Evolutionary conservation across 2,888 invertebrate genomes (phyloP).

Genomic region (Conchocele bisecta): DNA sequence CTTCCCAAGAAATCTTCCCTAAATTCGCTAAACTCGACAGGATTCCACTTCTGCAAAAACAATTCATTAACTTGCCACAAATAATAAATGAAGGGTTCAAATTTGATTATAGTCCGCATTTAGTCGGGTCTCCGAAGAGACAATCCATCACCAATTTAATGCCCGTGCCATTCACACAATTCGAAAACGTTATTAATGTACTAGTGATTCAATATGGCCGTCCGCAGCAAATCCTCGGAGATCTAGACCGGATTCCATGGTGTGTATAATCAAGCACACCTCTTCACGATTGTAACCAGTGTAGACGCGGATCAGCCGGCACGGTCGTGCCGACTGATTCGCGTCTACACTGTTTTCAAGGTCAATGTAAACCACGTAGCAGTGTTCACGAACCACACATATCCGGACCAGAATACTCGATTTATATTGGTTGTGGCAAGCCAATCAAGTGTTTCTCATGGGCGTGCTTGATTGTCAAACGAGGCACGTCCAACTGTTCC

Average conservation of each 20-base stretch:
- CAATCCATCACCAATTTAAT: constrained; percentile 69
- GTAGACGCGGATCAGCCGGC: too few species aligned
- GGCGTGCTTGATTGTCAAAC: constrained; percentile 35
- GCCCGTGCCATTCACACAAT: constrained; percentile 63
- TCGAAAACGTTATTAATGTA: constrained; percentile 65
- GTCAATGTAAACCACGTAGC: too few species aligned
- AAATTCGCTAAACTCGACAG: constrained; percentile 33
- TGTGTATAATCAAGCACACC: too few species aligned
- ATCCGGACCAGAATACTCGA: too few species aligned
- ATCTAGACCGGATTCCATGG: constrained; percentile 49
- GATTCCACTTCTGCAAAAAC: constrained; percentile 57
- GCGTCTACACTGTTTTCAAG: too few species aligned
- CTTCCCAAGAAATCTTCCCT: constrained; percentile 52
- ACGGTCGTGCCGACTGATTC: too few species aligned
- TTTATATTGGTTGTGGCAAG: too few species aligned
- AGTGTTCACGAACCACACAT: too few species aligned
- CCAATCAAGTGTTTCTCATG: too few species aligned
- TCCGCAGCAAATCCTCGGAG: constrained; percentile 58
- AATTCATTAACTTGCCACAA: constrained; percentile 64
- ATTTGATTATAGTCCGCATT: constrained; percentile 72
- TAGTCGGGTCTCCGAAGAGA: constrained; percentile 62
- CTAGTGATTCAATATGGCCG: constrained; percentile 59
- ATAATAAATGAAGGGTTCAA: constrained; percentile 67
- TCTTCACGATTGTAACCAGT: too few species aligned
- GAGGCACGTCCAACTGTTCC: constrained; percentile 43